Conservation (phyloP, 2,113 vertebrate species). For the Varanus salvator region DNA sequence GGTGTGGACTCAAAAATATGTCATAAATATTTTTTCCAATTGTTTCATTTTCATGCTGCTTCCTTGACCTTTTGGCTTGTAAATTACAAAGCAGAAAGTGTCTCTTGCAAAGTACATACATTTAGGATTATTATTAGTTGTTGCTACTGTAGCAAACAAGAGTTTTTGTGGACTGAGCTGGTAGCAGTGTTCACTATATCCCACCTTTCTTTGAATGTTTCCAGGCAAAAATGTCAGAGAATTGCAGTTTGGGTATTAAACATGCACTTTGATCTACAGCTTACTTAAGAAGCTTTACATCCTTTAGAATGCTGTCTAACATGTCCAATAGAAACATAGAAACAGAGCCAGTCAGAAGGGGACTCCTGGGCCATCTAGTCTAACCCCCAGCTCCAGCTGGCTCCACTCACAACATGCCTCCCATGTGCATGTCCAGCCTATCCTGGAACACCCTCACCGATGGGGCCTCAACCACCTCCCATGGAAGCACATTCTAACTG, state of each 20-base stretch:
- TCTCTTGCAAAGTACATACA: neutral
- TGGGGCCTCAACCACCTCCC: too few relatives aligned
- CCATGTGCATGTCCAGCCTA: too few relatives aligned
- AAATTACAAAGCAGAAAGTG: neutral
- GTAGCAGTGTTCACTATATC: neutral
- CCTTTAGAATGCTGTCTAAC: slow-evolving; percentile 24
- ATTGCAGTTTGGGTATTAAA: neutral
- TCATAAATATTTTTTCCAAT: neutral
- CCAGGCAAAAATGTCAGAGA: slow-evolving; percentile 9
- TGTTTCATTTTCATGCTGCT: neutral
- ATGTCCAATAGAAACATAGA: neutral
- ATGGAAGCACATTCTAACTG: too few relatives aligned
- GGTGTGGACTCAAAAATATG: neutral
- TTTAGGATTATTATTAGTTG: neutral
- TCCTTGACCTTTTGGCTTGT: neutral
- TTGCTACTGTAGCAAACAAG: slow-evolving; percentile 9
- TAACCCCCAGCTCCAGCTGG: too few relatives aligned
- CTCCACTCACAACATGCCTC: too few relatives aligned
- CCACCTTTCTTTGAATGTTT: slow-evolving; percentile 29
- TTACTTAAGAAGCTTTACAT: slow-evolving; percentile 14
- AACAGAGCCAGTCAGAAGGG: too few relatives aligned
- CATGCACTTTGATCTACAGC: neutral
- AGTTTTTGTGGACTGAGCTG: neutral
- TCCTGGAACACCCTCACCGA: too few relatives aligned
- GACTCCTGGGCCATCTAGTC: too few relatives aligned